Base-by-base conservation (phyloP, 2,113 vertebrate genomes). In the Quiscalus mexicanus region DNA sequence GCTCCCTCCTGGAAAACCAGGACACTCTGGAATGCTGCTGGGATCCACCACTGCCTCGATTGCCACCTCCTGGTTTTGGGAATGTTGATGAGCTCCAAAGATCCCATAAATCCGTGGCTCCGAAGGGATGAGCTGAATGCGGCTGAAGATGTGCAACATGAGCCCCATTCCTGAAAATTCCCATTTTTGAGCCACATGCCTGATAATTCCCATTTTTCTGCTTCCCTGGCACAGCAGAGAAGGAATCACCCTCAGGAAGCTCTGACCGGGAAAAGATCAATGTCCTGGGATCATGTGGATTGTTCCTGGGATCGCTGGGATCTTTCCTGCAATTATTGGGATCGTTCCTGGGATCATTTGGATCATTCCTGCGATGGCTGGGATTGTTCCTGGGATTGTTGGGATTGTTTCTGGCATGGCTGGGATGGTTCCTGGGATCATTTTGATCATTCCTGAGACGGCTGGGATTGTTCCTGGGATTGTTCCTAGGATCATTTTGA, bases 11-110 rank as follows among this genome's bases (percentile, higher is more conserved):
- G 22, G 50, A 33, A 30, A 15, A 11, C 33, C 3, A 0, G 16
- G 64, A 64, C 16, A 1, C 59, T 41, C 85, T 11, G 59, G 42
- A 63, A 86, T 30, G 14, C 35, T 22, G 19, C 0, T 33, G 63
- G 21, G 24, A 11, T 6, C 30, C 12, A 11, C 9, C 5, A 0
- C 15, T 12, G 69, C 49, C 56, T 25, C 24, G 0, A 8, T 5
- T 0, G 15, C 22, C 63, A 7, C 3, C 35, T 4, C 53, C 37
- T 3, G 9, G 0, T 5, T 12, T 39, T 1, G 71, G 47, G 58
- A 62, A 49, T 3, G 28, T 0, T 12, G 5, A 6, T 1, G 12
- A n/a, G 18, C 50, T 23, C 68, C 4, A 1, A 3, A 0, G 27
- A 27, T 21, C 30, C 35, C 68, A 21, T 1, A 28, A 24, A 59